These are phyloP conservation scores for Lampropteryx suffumata DNA, from an alignment of 2,888 invertebrate species.

Conservation along the genomic window DNA sequence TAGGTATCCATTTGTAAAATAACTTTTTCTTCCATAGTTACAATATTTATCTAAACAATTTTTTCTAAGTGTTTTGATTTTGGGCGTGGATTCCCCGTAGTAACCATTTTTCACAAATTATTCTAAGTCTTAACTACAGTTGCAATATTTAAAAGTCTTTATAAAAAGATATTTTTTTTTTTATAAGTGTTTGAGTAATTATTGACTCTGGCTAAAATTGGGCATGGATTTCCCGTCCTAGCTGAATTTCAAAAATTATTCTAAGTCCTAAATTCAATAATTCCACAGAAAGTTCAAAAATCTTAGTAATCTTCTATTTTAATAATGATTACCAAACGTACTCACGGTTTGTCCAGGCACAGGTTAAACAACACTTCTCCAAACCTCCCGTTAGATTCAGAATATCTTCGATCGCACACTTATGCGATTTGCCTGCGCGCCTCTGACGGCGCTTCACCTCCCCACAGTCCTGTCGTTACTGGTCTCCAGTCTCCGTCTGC, in stretches of 20 bases:
- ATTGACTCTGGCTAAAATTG: neutral
- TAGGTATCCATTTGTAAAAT: neutral
- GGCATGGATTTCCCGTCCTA: neutral
- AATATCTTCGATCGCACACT: too few relatives aligned
- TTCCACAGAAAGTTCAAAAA: neutral
- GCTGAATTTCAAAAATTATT: neutral
- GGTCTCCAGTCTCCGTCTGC: too few relatives aligned
- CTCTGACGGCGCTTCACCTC: too few relatives aligned
- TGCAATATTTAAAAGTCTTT: neutral
- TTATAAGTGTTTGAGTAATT: neutral
- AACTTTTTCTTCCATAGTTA: neutral
- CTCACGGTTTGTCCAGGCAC: neutral
- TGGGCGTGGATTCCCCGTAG: too few relatives aligned
- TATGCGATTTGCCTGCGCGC: too few relatives aligned
- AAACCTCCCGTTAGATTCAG: too few relatives aligned
- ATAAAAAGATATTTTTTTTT: too few relatives aligned
- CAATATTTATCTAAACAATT: too few relatives aligned
- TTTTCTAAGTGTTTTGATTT: too few relatives aligned
- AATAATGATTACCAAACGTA: neutral
- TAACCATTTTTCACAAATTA: too few relatives aligned
- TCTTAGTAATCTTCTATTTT: neutral
- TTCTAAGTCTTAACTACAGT: neutral
- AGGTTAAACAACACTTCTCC: neutral
- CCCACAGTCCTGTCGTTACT: too few relatives aligned
- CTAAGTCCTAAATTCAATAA: neutral